Conservation (phyloP, 2,113 vertebrate species). For the Pyxicephalus adspersus region DNA sequence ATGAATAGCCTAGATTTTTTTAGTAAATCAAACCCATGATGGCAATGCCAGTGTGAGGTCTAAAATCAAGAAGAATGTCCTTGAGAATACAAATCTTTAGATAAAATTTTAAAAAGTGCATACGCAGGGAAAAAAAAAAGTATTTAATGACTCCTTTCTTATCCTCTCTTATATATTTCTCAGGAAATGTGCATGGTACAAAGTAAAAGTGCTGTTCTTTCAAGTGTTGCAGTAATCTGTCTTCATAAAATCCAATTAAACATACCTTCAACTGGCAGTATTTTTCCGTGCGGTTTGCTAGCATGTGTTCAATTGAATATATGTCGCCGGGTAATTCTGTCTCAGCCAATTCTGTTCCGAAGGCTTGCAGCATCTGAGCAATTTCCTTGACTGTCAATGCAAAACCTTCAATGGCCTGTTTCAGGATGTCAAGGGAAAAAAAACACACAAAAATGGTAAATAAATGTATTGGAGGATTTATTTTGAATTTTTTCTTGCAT, state of each 20-base stretch:
- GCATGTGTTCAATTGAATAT: constrained; percentile 78
- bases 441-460: constrained; percentile 7
- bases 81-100: no score
- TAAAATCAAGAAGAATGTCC: no score
- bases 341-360: constrained; percentile 92
- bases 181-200: not conserved
- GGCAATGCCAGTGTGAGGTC: no score
- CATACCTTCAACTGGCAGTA: constrained; percentile 91
- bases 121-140: no score
- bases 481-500: not conserved
- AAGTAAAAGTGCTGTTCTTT: constrained; percentile 9
- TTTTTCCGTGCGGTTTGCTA: constrained; percentile 82
- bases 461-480: not conserved
- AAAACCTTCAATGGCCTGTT: constrained; percentile 95
- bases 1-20: no score
- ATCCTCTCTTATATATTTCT: not conserved
- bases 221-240: constrained; percentile 13
- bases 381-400: constrained; percentile 95
- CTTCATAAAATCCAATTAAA: constrained; percentile 16
- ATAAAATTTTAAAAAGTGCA: no score
- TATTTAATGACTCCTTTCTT: not conserved
- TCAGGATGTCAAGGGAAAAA: not conserved
- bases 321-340: constrained; percentile 81
- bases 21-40: no score
- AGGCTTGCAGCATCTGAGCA: constrained; percentile 92